These are phyloP conservation scores for Dolomedes plantarius DNA, from an alignment of 2,888 invertebrate genomes.

Conservation along the genomic window DNA sequence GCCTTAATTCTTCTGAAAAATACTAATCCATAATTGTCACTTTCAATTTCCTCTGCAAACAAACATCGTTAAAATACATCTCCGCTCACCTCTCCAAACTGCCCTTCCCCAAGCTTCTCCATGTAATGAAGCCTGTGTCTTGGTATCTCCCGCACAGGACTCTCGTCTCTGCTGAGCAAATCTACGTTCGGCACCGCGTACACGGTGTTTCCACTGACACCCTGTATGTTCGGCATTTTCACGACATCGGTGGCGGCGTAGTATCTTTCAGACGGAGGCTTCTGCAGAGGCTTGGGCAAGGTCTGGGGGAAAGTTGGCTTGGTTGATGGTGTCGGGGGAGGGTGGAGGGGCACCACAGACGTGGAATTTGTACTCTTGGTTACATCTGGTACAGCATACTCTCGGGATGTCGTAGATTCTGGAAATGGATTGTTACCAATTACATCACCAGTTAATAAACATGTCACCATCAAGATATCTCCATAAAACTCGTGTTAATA, in stretches of 20 bases:
- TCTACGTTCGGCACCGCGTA: conserved; percentile 80
- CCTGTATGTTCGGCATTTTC: conserved; percentile 79
- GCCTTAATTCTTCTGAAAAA: too few relatives aligned
- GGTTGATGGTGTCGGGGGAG: conserved; percentile 73
- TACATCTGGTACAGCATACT: conserved; percentile 86
- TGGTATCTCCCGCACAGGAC: conserved; percentile 87
- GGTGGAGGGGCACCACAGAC: conserved; percentile 40
- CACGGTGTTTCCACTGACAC: conserved; percentile 78
- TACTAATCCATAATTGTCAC: too few relatives aligned
- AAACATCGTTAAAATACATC: too few relatives aligned
- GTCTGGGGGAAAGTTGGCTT: conserved; percentile 75
- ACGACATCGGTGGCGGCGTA: conserved; percentile 82
- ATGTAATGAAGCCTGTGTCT: conserved; percentile 89
- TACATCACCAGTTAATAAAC: too few relatives aligned
- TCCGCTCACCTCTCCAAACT: conserved; percentile 88
- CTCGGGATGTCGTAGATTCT: conserved; percentile 75
- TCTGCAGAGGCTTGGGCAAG: conserved; percentile 78
- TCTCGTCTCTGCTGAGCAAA: conserved; percentile 78
- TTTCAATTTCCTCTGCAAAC: too few relatives aligned
- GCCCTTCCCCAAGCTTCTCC: conserved; percentile 90
- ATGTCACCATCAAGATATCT: too few relatives aligned
- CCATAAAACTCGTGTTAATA: too few relatives aligned
- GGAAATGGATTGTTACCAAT: background rate
- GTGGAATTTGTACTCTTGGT: conserved; percentile 76
- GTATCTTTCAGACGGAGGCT: conserved; percentile 80